Conservation (phyloP, 2,113 vertebrate species). For the Elgaria multicarinata region DNA sequence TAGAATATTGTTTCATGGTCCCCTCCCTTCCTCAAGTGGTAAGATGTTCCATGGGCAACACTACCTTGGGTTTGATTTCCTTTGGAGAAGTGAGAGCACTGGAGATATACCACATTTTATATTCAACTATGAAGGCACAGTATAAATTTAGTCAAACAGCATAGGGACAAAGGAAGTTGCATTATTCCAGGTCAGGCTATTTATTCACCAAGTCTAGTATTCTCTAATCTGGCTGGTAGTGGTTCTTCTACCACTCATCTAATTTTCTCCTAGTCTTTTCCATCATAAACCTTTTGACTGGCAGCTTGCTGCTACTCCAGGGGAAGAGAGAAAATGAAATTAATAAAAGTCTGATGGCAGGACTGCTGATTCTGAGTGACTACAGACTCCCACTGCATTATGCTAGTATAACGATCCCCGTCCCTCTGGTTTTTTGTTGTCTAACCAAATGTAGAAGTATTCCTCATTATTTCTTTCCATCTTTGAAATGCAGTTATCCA, state of each 20-base stretch:
- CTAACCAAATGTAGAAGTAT: neutral
- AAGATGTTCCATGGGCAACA: no score
- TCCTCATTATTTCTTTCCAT: neutral
- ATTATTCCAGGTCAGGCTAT: neutral
- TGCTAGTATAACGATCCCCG: neutral
- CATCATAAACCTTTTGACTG: neutral
- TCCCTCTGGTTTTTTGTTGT: neutral
- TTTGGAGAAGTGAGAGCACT: neutral
- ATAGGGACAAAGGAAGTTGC: neutral
- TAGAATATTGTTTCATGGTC: neutral
- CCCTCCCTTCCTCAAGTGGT: neutral
- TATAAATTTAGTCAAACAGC: neutral
- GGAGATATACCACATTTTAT: neutral
- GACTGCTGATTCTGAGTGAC: neutral
- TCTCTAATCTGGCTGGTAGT: neutral
- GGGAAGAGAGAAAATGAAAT: neutral
- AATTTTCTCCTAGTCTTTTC: no score
- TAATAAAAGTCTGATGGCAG: no score
- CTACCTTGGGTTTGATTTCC: neutral
- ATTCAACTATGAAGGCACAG: neutral
- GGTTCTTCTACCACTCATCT: neutral
- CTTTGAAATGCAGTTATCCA: neutral
- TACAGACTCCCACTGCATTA: neutral
- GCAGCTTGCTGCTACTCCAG: no score
- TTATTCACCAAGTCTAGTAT: neutral